Evolutionary conservation across 2,113 vertebrate species (phyloP).

Genomic region (Rallus limicola): DNA sequence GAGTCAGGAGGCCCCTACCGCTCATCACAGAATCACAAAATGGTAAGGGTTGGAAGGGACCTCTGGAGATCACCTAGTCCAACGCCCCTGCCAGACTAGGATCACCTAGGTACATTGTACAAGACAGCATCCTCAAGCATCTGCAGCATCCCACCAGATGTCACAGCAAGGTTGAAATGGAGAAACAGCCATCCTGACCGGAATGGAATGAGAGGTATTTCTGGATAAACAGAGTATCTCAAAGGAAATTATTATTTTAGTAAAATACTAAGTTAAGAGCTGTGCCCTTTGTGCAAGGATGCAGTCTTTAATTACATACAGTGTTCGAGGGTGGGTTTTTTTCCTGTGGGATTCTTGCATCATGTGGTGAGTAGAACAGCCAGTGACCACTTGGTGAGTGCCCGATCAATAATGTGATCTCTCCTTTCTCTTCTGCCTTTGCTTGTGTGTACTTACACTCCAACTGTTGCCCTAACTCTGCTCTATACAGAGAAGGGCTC

Average conservation of each 20-base stretch:
- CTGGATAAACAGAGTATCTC: background rate
- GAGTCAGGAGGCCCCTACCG: background rate
- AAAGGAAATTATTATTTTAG: background rate
- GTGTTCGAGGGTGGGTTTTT: background rate
- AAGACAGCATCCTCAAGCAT: too few relatives aligned
- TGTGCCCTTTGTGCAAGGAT: background rate
- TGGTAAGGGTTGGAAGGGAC: too few relatives aligned
- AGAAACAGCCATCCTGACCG: background rate
- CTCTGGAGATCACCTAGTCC: too few relatives aligned
- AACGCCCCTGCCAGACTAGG: too few relatives aligned
- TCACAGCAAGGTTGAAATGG: background rate
- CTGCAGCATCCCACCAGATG: background rate
- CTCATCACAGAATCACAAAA: background rate
- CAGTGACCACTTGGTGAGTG: background rate
- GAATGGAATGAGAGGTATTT: background rate
- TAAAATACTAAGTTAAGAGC: background rate
- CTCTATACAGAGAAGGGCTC: background rate
- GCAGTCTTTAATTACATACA: background rate
- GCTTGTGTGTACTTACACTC: background rate
- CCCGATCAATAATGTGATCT: background rate
- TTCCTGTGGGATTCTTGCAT: background rate
- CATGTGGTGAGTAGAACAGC: background rate
- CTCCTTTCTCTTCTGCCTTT: background rate
- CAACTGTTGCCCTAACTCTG: background rate
- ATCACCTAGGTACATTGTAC: too few relatives aligned